phyloP scores from a whole-genome alignment of 1,140 invertebrate genomes.

The Calephelis nemesis region DNA sequence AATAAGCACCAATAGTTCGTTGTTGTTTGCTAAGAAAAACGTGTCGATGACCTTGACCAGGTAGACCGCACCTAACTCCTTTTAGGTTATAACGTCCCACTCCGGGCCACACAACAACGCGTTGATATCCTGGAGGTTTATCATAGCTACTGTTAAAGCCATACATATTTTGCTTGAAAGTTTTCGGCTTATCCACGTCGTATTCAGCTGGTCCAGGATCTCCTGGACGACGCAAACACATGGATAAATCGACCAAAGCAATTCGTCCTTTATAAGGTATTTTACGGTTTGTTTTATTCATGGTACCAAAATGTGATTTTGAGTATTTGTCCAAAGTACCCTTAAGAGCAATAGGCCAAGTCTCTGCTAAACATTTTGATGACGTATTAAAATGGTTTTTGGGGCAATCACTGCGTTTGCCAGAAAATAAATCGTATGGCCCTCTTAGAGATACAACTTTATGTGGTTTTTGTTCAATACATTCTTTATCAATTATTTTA shows the following conservation, averaged over 20 bases:
- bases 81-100: constrained; percentile 54
- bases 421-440: constrained; percentile 67
- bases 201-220: constrained; percentile 56
- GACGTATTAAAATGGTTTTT: constrained; percentile 61
- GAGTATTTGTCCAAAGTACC: constrained; percentile 55
- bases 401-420: constrained; percentile 47
- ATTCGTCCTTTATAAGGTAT: constrained; percentile 50
- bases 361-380: constrained; percentile 39
- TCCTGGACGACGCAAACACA: constrained; percentile 43
- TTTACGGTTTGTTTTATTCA: constrained; percentile 62
- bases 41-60: constrained; percentile 57
- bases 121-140: constrained; percentile 53
- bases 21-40: constrained; percentile 56
- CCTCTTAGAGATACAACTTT: constrained; percentile 58
- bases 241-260: constrained; percentile 53
- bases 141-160: constrained; percentile 67
- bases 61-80: constrained; percentile 36
- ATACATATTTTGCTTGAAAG: constrained; percentile 46
- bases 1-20: constrained; percentile 56
- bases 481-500: constrained; percentile 52
- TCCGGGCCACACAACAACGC: constrained; percentile 57
- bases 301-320: constrained; percentile 51
- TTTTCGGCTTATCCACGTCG: constrained; percentile 40
- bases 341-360: constrained; percentile 57
- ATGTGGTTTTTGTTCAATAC: constrained; percentile 55